These are phyloP conservation scores for Nycticorax nycticorax DNA, from an alignment of 2,113 vertebrate genomes.

Conservation along the genomic window DNA sequence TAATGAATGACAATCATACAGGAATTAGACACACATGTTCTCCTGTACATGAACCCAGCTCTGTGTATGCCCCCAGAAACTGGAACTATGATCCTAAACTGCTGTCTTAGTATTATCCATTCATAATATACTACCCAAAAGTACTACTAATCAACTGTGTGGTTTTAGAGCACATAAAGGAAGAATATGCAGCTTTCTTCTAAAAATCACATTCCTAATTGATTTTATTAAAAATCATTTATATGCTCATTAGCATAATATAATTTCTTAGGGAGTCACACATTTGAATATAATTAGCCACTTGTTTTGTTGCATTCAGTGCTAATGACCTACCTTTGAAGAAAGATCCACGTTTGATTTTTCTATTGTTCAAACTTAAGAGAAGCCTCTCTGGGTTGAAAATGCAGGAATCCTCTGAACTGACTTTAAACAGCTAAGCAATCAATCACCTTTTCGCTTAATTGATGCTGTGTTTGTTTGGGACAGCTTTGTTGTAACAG, in stretches of 20 bases:
- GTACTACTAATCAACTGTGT: not conserved
- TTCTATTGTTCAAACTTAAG: not conserved
- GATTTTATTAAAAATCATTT: not conserved
- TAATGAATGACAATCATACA: not conserved
- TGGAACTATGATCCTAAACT: not conserved
- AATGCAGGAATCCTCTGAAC: not conserved
- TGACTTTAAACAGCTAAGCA: slow-evolving; percentile 6
- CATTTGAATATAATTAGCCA: slow-evolving; percentile 7
- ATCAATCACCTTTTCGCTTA: slow-evolving; percentile 9
- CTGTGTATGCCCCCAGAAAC: not conserved
- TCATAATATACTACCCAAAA: not conserved
- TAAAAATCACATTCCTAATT: not conserved
- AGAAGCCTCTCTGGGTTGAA: not conserved
- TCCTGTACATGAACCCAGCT: not conserved
- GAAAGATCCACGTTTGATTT: not conserved
- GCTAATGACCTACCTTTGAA: not conserved
- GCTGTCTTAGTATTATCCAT: not conserved
- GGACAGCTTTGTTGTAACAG: not conserved
- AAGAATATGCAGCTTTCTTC: not conserved
- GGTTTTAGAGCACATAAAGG: not conserved
- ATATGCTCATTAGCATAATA: not conserved
- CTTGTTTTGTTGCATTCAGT: not conserved
- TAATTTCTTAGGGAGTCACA: not conserved
- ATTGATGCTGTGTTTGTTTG: not conserved
- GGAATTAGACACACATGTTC: no score